phyloP scores from a whole-genome alignment of 2,888 invertebrate genomes.

The Pristionchus maxplancki region DNA sequence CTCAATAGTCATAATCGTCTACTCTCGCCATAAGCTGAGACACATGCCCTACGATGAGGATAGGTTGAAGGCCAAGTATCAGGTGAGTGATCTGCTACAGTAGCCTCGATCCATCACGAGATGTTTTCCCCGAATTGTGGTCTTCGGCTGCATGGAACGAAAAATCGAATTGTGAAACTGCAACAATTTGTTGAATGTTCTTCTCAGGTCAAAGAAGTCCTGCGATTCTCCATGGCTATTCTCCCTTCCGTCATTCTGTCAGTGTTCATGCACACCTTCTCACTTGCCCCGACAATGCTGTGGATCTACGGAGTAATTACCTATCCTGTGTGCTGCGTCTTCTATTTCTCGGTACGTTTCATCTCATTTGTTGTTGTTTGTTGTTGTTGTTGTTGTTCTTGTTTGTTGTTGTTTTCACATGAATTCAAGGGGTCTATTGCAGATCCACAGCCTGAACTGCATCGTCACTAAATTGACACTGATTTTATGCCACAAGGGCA shows the following conservation, averaged over 20 bases:
- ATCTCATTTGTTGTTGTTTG: too few relatives aligned
- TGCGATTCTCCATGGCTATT: not conserved
- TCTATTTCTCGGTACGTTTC: not conserved
- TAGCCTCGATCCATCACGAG: too few relatives aligned
- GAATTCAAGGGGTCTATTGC: too few relatives aligned
- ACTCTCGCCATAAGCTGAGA: not conserved
- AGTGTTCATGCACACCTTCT: not conserved
- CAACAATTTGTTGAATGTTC: not conserved
- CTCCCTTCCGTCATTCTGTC: not conserved
- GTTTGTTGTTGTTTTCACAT: too few relatives aligned
- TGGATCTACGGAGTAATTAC: not conserved
- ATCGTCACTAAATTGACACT: not conserved
- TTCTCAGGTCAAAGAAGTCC: not conserved
- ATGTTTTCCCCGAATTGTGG: too few relatives aligned
- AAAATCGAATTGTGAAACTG: not conserved
- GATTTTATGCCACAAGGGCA: not conserved
- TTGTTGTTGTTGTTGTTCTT: too few relatives aligned
- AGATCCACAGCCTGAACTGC: not conserved
- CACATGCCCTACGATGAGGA: not conserved
- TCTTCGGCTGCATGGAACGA: too few relatives aligned
- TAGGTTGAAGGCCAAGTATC: slow-evolving; percentile 3
- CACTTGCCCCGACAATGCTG: not conserved
- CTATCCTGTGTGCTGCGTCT: not conserved
- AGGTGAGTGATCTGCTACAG: not conserved
- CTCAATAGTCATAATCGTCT: not conserved